Conservation (phyloP, 2,888 invertebrate genomes). For the Ophion ventricosus region DNA sequence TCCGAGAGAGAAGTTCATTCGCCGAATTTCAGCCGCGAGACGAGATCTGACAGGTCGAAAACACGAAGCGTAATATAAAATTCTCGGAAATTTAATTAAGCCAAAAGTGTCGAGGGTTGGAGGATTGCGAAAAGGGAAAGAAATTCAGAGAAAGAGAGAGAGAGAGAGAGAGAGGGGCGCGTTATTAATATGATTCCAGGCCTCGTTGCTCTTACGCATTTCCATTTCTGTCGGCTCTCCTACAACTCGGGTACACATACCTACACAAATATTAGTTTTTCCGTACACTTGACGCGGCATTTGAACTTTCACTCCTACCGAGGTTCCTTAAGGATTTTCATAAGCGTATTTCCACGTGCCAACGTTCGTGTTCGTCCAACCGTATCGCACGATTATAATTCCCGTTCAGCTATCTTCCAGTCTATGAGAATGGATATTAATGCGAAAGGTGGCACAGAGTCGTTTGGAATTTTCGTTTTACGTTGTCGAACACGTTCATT, state of each 20-base stretch:
- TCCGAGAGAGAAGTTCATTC: constrained; percentile 23
- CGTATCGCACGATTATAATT: constrained; percentile 37
- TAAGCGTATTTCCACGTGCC: constrained; percentile 58
- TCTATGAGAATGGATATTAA: constrained; percentile 5
- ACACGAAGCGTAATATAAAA: constrained; percentile 75
- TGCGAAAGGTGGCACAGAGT: too few relatives aligned
- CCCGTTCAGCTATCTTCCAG: not conserved
- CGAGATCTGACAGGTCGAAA: constrained; percentile 66
- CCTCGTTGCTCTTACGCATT: constrained; percentile 73
- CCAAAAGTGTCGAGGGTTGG: constrained; percentile 53
- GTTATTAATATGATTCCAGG: constrained; percentile 80
- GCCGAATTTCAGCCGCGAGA: constrained; percentile 33
- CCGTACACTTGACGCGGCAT: constrained; percentile 48
- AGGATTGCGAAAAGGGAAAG: not conserved
- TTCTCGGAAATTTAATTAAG: constrained; percentile 80
- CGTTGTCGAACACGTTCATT: not conserved
- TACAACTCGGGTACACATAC: constrained; percentile 35
- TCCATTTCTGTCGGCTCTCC: constrained; percentile 72
- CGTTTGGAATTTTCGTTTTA: not conserved
- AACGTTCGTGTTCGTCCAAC: constrained; percentile 49
- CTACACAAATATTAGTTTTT: constrained; percentile 21
- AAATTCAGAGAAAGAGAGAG: constrained; percentile 15
- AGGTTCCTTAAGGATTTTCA: constrained; percentile 67
- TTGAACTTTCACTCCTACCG: constrained; percentile 56
- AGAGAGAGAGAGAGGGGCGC: constrained; percentile 60